Percentiles rank a stretch among this genome's conserved stretches.
These are phyloP conservation scores for Amniataba percoides DNA, from an alignment of 2,797 vertebrate genomes.

Conservation along the genomic window DNA sequence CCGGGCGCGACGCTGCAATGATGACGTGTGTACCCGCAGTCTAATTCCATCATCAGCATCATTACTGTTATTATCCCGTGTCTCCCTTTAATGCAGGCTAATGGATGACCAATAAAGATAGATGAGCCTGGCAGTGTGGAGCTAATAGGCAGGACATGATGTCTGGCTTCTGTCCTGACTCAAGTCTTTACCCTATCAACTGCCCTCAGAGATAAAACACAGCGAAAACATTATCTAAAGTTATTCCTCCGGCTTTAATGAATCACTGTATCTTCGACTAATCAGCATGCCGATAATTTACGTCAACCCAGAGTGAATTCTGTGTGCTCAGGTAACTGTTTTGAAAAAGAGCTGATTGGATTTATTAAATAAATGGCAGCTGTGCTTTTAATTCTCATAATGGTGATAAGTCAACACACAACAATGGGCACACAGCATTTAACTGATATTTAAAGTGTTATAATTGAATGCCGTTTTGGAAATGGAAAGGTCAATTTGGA, in stretches of 20 bases:
- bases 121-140: constrained; percentile 87
- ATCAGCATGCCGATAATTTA: constrained; percentile 47
- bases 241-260: constrained; percentile 51
- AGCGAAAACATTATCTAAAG: constrained; percentile 52
- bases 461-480: background rate
- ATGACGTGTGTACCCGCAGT: constrained; percentile 83
- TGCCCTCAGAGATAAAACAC: constrained; percentile 61
- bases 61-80: constrained; percentile 88
- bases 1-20: constrained; percentile 72
- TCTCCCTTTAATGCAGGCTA: constrained; percentile 89
- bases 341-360: constrained; percentile 29
- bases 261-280: constrained; percentile 42
- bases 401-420: constrained; percentile 33
- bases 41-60: constrained; percentile 88
- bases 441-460: constrained; percentile 32
- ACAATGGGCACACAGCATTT: constrained; percentile 16
- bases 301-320: constrained; percentile 25
- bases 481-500: constrained; percentile 31
- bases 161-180: constrained; percentile 86
- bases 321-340: constrained; percentile 34
- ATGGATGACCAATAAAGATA: constrained; percentile 91
- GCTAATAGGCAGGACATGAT: constrained; percentile 91
- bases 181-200: constrained; percentile 75
- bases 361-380: constrained; percentile 48
- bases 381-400: constrained; percentile 43